phyloP scores from a whole-genome alignment of 2,113 vertebrate species.

The Vimba vimba region DNA sequence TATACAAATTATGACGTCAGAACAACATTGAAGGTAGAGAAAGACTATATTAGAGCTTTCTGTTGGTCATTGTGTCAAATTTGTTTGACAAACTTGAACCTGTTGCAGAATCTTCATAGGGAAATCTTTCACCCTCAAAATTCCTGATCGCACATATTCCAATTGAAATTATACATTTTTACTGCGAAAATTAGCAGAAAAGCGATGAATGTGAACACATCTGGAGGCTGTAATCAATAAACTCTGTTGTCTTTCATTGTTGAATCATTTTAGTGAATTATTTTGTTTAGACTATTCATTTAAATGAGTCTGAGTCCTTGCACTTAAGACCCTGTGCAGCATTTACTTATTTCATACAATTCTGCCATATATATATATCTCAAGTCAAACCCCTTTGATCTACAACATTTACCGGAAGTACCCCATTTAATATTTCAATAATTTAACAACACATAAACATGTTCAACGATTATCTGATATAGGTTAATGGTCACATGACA shows the following conservation, averaged over 20 bases:
- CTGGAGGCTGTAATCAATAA: not conserved
- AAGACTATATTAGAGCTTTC: not conserved
- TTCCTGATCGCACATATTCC: not conserved
- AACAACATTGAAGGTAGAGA: not conserved
- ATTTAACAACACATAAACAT: not conserved
- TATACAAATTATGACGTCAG: not conserved
- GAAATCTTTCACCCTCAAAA: not conserved
- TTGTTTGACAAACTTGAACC: not conserved
- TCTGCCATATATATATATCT: no score
- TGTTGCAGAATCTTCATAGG: not conserved
- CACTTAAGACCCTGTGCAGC: no score
- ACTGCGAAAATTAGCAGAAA: not conserved
- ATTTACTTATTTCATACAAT: no score
- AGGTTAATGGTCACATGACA: not conserved
- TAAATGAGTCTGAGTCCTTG: no score
- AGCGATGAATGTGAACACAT: not conserved
- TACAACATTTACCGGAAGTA: no score
- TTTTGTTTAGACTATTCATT: not conserved
- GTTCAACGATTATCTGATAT: not conserved
- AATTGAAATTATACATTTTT: not conserved
- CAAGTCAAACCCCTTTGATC: no score
- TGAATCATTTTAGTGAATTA: not conserved
- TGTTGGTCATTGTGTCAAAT: not conserved
- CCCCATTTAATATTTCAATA: not conserved
- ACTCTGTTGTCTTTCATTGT: not conserved